Conservation (phyloP, 2,888 invertebrate genomes). For the Sepioteuthis lessoniana region DNA sequence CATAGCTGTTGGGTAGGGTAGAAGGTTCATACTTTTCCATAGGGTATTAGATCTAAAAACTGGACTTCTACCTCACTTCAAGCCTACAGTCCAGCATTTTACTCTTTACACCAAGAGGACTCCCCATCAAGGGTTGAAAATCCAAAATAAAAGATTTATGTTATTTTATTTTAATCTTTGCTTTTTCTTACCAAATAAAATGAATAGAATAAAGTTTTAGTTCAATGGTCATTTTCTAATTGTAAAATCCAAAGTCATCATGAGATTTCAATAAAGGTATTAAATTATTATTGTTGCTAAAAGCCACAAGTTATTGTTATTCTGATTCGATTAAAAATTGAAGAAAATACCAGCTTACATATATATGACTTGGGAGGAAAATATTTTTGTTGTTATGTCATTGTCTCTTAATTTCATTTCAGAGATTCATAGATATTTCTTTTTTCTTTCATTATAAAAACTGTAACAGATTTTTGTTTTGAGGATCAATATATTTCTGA, state of each 20-base stretch:
- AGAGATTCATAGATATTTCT: background rate
- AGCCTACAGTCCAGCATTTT: no score
- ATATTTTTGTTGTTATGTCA: constrained; percentile 9
- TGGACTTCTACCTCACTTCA: no score
- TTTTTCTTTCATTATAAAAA: background rate
- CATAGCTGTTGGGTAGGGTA: no score
- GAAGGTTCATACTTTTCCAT: no score
- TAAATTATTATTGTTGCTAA: background rate
- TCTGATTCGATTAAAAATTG: background rate
- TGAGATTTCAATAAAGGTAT: background rate
- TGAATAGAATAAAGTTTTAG: background rate
- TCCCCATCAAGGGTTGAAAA: no score
- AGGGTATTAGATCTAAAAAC: no score
- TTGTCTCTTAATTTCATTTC: background rate
- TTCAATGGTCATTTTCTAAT: background rate
- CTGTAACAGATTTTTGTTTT: no score
- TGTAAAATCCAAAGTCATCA: background rate
- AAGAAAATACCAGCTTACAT: background rate
- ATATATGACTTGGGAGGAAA: background rate
- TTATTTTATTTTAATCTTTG: no score
- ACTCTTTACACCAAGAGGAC: no score
- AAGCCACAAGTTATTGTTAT: background rate
- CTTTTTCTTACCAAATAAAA: no score
- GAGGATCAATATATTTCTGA: no score
- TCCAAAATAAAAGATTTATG: no score